These are phyloP conservation scores for Cyphomyrus plagiostoma DNA, from an alignment of 2,113 vertebrate genomes.

Conservation along the genomic window DNA sequence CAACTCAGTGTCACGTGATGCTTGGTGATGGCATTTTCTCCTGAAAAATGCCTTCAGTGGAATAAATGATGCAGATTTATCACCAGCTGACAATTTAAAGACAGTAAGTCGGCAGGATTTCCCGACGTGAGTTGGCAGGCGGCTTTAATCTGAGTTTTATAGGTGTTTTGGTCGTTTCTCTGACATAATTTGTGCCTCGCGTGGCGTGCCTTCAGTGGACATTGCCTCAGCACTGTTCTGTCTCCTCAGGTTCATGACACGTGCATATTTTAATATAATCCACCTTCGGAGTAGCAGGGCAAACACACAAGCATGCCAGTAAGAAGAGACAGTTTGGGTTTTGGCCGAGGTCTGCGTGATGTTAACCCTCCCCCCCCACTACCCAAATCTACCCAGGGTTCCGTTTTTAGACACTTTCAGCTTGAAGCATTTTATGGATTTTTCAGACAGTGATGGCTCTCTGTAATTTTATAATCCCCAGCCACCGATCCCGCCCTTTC, in stretches of 20 bases:
- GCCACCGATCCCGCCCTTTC: not conserved
- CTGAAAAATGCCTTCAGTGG: constrained; percentile 2
- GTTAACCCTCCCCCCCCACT: not conserved
- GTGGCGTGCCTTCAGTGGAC: not conserved
- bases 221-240: not conserved
- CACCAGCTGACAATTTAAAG: not conserved
- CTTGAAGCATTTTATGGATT: not conserved
- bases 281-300: not conserved
- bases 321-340: not conserved
- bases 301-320: not conserved
- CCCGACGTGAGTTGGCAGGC: not conserved
- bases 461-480: constrained; percentile 17
- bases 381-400: not conserved
- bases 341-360: not conserved
- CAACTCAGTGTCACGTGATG: not conserved
- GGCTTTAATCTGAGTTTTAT: constrained; percentile 1
- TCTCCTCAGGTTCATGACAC: not conserved
- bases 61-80: constrained; percentile 3
- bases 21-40: not conserved
- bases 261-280: not conserved
- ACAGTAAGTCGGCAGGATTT: not conserved
- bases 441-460: not conserved
- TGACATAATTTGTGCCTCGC: not conserved
- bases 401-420: constrained; percentile 6
- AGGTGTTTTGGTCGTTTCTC: not conserved